Base-by-base conservation (phyloP, 35 echinoderm and acorn worm genomes). In the Acanthaster planci region DNA sequence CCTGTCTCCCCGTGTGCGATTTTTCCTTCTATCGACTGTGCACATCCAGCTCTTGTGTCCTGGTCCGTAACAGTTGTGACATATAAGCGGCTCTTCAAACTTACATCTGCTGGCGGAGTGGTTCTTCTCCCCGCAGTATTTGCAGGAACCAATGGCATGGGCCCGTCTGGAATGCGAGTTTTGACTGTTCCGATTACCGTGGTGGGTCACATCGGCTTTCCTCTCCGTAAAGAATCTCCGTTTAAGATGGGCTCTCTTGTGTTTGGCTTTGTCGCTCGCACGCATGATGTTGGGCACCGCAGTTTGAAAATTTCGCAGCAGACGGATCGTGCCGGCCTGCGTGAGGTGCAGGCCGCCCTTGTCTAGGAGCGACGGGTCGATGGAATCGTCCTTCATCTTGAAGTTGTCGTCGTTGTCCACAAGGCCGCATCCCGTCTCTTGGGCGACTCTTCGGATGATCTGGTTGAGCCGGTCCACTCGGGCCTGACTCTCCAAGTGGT, bases 351-450 rank as follows among this genome's bases (percentile, higher is more conserved):
- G 23, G 16, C 54, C 54, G 40, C 54, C 42, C 9, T 55, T 54
- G 30, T 87, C 52, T 8, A 80, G 52, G 34, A 52, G 37, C 4
- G 30, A 56, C 23, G n/a, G 40, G 18, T 87, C 85, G 37, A 51
- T 34, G 3, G 77, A 42, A 18, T 79, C 39, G 35, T 87, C 77
- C n/a, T 57, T 78, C 38, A 79, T 52, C 21, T 87, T 87, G 39
- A 87, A 87, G 22, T 77, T 87, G 15, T 35, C 14, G 76, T 87
- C 85, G 52, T 79, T 76, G 50, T 87, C 52, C 23, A 87, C 39
- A 2, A 87, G 17, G 23, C 36, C 15, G 47, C 85, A 87, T 34
- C 55, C 53, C 10, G 78, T 34, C 5, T 87, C 22, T 14, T 36
- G 35, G 29, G 85, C 85, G 9, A 79, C 17, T 7, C n/a, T 52